Percentiles rank a stretch among this genome's conserved stretches.
Evolutionary conservation across 2,113 vertebrate species (phyloP).

Genomic region (Vanacampus margaritifer): DNA sequence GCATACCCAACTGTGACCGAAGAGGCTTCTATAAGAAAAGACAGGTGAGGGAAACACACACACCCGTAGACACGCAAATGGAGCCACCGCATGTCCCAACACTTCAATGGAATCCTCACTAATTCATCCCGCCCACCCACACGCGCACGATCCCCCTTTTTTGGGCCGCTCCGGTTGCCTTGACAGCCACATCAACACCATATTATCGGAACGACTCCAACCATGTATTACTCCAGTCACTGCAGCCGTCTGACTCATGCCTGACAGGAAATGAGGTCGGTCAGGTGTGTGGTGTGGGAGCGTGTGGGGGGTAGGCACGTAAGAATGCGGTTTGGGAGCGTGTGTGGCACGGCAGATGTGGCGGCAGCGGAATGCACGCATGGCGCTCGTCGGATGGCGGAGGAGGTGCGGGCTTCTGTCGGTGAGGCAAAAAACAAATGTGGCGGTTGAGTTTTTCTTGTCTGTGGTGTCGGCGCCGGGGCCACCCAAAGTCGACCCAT

Average conservation of each 20-base stretch:
- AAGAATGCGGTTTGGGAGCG: slow-evolving; percentile 66
- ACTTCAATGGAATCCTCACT: slow-evolving; percentile 56
- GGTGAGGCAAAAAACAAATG: slow-evolving; percentile 65
- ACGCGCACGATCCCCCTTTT: slow-evolving; percentile 28
- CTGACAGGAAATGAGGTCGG: slow-evolving; percentile 64
- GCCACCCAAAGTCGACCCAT: slow-evolving; percentile 60
- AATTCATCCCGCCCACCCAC: slow-evolving; percentile 55
- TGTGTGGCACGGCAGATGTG: slow-evolving; percentile 66
- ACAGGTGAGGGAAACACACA: slow-evolving; percentile 79
- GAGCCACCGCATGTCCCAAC: slow-evolving; percentile 60
- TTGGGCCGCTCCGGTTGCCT: slow-evolving; percentile 53
- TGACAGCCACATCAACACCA: slow-evolving; percentile 68
- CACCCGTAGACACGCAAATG: slow-evolving; percentile 44
- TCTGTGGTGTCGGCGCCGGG: slow-evolving; percentile 35
- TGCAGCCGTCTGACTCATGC: slow-evolving; percentile 66
- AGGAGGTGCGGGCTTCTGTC: slow-evolving; percentile 57
- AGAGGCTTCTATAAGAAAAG: slow-evolving; percentile 99
- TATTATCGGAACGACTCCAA: slow-evolving; percentile 70
- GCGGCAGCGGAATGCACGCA: slow-evolving; percentile 49
- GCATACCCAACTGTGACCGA: slow-evolving; percentile 97
- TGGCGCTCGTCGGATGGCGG: slow-evolving; percentile 58
- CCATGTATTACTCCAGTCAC: slow-evolving; percentile 62
- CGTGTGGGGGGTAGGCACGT: slow-evolving; percentile 62
- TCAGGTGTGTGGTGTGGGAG: slow-evolving; percentile 68
- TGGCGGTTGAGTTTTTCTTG: slow-evolving; percentile 61